phyloP scores from a whole-genome alignment of 2,113 vertebrate genomes.

The Chloropsis hardwickii region DNA sequence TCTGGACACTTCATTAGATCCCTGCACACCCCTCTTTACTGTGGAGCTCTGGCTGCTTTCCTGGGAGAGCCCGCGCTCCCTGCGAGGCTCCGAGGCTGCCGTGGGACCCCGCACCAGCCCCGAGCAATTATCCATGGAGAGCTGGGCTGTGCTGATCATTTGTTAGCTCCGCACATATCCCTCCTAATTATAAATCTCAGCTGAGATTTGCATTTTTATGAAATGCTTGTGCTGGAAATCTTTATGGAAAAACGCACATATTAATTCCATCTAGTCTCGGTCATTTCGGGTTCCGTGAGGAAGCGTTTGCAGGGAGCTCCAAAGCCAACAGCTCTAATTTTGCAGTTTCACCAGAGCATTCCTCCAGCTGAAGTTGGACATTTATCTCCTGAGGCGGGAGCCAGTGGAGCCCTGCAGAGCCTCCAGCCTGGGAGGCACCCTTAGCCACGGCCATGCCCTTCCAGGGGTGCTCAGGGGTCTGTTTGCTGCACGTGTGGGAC shows the following conservation, averaged over 20 bases:
- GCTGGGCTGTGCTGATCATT: slow-evolving; percentile 16
- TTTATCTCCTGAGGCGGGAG: neutral
- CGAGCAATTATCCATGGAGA: neutral
- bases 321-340: slow-evolving; percentile 52
- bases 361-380: neutral
- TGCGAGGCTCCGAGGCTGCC: neutral
- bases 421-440: neutral
- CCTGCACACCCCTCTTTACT: accelerated
- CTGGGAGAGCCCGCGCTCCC: accelerated
- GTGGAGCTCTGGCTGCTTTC: accelerated
- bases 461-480: neutral
- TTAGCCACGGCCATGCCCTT: accelerated
- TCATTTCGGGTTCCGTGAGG: slow-evolving; percentile 60
- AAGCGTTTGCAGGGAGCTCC: slow-evolving; percentile 57
- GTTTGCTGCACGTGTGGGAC: neutral
- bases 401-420: neutral
- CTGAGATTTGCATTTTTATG: slow-evolving; percentile 75
- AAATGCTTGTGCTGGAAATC: slow-evolving; percentile 68
- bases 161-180: slow-evolving; percentile 44
- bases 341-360: slow-evolving; percentile 19
- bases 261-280: slow-evolving; percentile 72
- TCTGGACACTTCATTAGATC: accelerated
- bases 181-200: slow-evolving; percentile 71
- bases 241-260: slow-evolving; percentile 45
- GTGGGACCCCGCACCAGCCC: neutral